These are phyloP conservation scores for Caenorhabditis japonica DNA, from an alignment of 2,888 invertebrate species.

Conservation along the genomic window DNA sequence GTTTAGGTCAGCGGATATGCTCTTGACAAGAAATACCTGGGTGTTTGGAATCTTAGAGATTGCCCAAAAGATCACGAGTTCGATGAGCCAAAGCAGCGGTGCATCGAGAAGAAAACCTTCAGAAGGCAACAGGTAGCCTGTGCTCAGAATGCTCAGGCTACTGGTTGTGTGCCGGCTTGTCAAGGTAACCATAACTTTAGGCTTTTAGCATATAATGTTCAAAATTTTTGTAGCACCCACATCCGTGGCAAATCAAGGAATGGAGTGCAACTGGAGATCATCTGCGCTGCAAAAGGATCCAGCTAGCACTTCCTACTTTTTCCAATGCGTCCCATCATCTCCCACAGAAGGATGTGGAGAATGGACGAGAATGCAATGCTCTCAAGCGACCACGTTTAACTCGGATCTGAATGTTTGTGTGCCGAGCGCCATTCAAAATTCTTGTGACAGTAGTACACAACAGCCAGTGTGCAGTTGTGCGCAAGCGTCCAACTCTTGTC, in stretches of 20 bases:
- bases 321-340: conserved; percentile 73
- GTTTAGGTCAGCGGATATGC: conserved; percentile 61
- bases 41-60: conserved; percentile 70
- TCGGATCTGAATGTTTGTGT: conserved; percentile 56
- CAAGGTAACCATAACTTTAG: too few species aligned
- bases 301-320: conserved; percentile 63
- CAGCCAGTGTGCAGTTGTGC: conserved; percentile 67
- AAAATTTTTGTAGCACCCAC: conserved; percentile 18
- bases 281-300: conserved; percentile 66
- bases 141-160: conserved; percentile 54
- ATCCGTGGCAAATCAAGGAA: conserved; percentile 40
- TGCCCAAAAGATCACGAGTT: conserved; percentile 71
- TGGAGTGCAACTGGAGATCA: conserved; percentile 72
- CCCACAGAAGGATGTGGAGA: conserved; percentile 73
- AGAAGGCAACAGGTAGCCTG: conserved; percentile 65
- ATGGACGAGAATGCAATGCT: conserved; percentile 74
- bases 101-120: conserved; percentile 67
- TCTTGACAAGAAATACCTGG: conserved; percentile 67
- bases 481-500: conserved; percentile 57
- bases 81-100: conserved; percentile 67
- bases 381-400: conserved; percentile 61
- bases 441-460: conserved; percentile 38
- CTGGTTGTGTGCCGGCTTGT: conserved; percentile 60
- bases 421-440: conserved; percentile 42
- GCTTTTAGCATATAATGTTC: too few species aligned